These are phyloP conservation scores for Platyscelio sp. DNA, from an alignment of 2,888 invertebrate genomes.

Conservation along the genomic window DNA sequence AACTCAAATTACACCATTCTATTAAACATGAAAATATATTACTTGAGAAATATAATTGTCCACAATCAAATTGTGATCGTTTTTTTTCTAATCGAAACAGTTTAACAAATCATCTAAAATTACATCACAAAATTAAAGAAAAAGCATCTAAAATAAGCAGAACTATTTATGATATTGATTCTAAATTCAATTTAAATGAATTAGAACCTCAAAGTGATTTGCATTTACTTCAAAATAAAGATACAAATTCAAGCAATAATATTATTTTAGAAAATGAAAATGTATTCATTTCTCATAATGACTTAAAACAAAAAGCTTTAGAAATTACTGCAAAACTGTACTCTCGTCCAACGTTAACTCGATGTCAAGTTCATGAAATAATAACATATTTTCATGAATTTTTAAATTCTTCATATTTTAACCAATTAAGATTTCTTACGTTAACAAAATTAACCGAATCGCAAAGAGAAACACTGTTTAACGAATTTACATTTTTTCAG, in stretches of 20 bases:
- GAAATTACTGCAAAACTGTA: constrained; percentile 14
- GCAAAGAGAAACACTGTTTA: neutral
- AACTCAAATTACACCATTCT: neutral
- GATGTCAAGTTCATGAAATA: neutral
- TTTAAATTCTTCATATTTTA: constrained; percentile 2
- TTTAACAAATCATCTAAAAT: constrained; percentile 5
- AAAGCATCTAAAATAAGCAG: neutral
- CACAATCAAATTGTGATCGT: neutral
- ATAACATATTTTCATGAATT: constrained; percentile 5
- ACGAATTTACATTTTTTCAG: neutral
- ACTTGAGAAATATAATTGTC: neutral
- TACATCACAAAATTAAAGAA: neutral
- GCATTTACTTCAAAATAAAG: neutral
- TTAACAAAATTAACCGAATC: neutral
- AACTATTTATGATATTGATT: neutral
- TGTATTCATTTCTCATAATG: neutral
- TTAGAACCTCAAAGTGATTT: constrained; percentile 1
- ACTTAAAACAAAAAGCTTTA: constrained; percentile 11
- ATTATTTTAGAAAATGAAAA: neutral
- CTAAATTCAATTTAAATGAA: neutral
- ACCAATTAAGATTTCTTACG: neutral
- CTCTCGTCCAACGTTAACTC: constrained; percentile 8
- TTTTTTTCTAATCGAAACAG: constrained; percentile 8
- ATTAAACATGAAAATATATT: neutral
- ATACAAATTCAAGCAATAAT: neutral